Evolutionary conservation across 2,888 invertebrate species (phyloP).

Genomic region (Agrotis ipsilon): DNA sequence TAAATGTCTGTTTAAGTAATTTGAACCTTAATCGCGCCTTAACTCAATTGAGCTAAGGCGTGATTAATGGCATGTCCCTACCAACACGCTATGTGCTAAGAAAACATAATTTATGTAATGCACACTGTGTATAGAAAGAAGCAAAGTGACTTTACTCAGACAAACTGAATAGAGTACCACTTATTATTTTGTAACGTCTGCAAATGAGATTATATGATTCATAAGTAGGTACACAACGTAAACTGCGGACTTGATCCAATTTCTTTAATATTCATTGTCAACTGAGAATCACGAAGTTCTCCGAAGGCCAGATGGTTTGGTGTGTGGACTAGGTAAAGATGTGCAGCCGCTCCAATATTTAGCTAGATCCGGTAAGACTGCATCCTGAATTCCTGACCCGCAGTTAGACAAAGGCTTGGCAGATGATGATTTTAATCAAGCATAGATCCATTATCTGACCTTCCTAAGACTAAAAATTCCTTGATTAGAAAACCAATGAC

Average conservation of each 20-base stretch:
- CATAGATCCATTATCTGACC: no score
- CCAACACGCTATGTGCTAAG: not conserved
- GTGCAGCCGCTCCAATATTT: not conserved
- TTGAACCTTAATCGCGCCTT: not conserved
- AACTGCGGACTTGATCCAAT: conserved; percentile 20
- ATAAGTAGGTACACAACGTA: conserved; percentile 15
- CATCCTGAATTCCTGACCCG: not conserved
- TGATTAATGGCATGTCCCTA: not conserved
- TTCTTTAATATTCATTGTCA: not conserved
- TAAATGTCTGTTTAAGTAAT: no score
- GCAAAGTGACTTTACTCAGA: not conserved
- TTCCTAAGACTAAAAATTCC: no score
- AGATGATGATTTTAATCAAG: not conserved
- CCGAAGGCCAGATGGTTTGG: no score
- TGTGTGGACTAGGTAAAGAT: no score
- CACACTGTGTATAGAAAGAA: not conserved
- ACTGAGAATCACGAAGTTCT: no score
- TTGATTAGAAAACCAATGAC: not conserved
- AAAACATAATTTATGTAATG: not conserved
- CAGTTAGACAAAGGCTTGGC: not conserved
- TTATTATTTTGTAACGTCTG: conserved; percentile 60
- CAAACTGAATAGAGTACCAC: conserved; percentile 26
- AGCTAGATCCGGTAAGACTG: not conserved
- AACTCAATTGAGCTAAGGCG: no score
- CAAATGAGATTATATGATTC: conserved; percentile 54